A percentile compares a stretch with the other conserved stretches of the same genome.
Conservation (phyloP, 2,888 invertebrate genomes). For the Dysmachus trigonus region DNA sequence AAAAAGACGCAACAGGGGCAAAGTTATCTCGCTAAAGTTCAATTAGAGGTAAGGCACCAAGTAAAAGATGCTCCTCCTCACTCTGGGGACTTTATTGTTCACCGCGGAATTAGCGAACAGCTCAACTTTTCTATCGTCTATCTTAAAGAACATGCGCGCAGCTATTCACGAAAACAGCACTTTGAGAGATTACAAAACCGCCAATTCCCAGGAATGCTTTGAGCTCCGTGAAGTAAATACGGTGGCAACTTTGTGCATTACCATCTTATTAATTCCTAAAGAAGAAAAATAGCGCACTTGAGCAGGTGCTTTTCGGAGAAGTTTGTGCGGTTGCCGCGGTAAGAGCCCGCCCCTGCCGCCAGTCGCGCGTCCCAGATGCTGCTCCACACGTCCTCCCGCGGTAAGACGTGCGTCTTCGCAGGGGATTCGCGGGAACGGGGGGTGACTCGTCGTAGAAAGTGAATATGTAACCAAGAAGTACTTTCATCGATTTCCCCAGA, state of each 20-base stretch:
- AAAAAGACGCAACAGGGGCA: neutral
- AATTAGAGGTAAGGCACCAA: neutral
- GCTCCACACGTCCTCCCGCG: neutral
- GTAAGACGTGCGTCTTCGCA: neutral
- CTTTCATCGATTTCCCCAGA: constrained; percentile 24
- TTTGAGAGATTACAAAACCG: neutral
- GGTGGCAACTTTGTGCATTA: neutral
- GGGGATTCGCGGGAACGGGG: neutral
- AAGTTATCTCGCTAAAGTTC: neutral
- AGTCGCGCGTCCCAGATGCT: neutral
- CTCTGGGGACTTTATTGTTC: neutral
- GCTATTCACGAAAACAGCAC: neutral
- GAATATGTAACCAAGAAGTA: constrained; percentile 14
- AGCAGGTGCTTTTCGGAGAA: neutral
- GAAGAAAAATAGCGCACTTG: constrained; percentile 2
- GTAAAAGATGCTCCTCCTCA: too few relatives aligned
- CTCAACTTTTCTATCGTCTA: neutral
- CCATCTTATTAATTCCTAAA: neutral
- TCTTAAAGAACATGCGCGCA: neutral
- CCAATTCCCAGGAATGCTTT: neutral
- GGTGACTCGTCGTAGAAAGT: neutral
- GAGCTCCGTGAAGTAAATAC: neutral
- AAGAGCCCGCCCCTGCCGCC: neutral
- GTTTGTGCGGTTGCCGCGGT: neutral
- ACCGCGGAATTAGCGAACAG: neutral